Conservation (phyloP, 2,113 vertebrate species). For the Harpagus bidentatus region DNA sequence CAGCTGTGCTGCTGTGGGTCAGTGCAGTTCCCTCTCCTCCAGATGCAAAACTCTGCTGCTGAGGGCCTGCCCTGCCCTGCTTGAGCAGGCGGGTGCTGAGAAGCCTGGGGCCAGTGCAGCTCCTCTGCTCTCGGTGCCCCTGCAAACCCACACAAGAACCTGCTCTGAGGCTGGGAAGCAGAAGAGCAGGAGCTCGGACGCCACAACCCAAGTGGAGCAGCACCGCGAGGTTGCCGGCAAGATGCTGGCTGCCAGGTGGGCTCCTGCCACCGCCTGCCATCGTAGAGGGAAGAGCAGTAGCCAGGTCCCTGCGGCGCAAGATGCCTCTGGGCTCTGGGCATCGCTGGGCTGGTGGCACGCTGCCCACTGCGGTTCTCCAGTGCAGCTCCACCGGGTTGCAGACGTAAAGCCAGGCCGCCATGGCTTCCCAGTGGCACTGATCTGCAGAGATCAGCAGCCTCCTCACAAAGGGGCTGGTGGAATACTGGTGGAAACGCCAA, state of each 20-base stretch:
- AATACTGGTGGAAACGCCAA: neutral
- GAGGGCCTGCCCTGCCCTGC: neutral
- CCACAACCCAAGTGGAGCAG: neutral
- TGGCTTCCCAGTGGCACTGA: neutral
- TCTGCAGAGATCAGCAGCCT: neutral
- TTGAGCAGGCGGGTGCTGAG: neutral
- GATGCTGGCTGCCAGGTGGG: neutral
- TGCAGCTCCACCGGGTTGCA: neutral
- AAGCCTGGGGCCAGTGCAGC: neutral
- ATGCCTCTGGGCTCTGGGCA: neutral
- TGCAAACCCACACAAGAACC: neutral
- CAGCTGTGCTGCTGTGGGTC: neutral
- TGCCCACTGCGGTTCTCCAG: neutral
- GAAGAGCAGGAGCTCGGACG: neutral
- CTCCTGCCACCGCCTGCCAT: neutral
- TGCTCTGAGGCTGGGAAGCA: neutral
- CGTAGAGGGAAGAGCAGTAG: neutral
- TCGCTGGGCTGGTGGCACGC: neutral
- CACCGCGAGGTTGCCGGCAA: neutral
- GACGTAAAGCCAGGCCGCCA: fast-evolving
- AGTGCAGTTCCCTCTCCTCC: neutral
- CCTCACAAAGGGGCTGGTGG: neutral
- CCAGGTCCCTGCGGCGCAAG: neutral
- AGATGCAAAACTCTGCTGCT: neutral
- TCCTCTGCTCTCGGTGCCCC: neutral